Evolutionary conservation across 2,113 vertebrate genomes (phyloP).

Genomic region (Brienomyrus longianalis): DNA sequence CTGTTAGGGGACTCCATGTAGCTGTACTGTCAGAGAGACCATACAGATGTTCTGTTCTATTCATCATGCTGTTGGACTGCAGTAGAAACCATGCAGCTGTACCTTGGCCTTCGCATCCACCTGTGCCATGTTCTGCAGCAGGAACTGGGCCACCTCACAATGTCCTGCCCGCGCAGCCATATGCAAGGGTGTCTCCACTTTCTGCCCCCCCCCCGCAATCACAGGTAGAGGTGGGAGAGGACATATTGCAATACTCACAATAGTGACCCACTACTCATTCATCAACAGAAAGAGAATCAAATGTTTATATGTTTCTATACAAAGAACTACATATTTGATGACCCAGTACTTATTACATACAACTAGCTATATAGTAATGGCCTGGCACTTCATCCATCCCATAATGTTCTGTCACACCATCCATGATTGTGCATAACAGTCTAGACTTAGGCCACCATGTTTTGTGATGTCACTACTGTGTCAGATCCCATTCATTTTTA

Average conservation of each 20-base stretch:
- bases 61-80: not conserved
- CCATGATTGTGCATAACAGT: not conserved
- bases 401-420: not conserved
- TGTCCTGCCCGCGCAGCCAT: conserved; percentile 95
- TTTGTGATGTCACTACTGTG: not conserved
- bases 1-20: not conserved
- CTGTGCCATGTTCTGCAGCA: conserved; percentile 92
- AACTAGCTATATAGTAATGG: not conserved
- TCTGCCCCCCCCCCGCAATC: conserved; percentile 53
- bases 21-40: not conserved
- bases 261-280: not conserved
- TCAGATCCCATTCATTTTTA: not conserved
- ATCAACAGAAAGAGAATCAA: not conserved
- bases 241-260: not conserved
- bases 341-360: not conserved
- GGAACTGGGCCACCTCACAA: conserved; percentile 85
- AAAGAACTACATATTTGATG: not conserved
- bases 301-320: not conserved
- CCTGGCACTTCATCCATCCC: not conserved
- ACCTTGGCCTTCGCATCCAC: conserved; percentile 95
- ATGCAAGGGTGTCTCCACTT: conserved; percentile 94
- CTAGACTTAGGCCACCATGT: not conserved
- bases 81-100: not conserved
- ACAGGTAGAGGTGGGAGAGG: not conserved
- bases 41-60: not conserved